A percentile compares a stretch with the other conserved stretches of the same genome.
phyloP scores from a whole-genome alignment of 2,888 invertebrate genomes.

The Eugnorisma glareosa region DNA sequence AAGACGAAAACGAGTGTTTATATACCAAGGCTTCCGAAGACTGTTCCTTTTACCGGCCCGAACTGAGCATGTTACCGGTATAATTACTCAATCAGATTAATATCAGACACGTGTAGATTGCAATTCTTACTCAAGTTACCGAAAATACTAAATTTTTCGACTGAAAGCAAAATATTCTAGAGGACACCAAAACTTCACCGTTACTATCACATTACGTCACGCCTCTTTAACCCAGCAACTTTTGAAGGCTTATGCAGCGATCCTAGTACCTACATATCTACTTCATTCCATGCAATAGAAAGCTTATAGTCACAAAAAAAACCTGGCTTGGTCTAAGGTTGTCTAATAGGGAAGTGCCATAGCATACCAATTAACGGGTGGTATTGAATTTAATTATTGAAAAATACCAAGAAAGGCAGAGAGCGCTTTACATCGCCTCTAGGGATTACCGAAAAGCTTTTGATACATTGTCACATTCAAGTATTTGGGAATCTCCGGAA shows the following conservation, averaged over 20 bases:
- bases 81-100: not conserved
- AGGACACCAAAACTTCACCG: not conserved
- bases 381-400: not conserved
- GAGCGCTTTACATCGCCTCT: no score
- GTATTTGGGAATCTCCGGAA: no score
- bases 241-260: not conserved
- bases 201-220: not conserved
- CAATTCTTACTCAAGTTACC: not conserved
- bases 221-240: not conserved
- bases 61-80: not conserved
- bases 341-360: not conserved
- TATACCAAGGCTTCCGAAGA: not conserved
- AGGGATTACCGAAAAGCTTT: no score
- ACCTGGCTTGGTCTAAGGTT: not conserved
- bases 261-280: not conserved
- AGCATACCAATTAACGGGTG: not conserved
- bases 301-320: not conserved
- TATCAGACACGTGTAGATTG: not conserved
- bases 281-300: not conserved
- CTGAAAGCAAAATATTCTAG: not conserved
- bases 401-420: no score
- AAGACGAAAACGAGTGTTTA: not conserved
- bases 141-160: not conserved
- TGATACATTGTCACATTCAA: no score
- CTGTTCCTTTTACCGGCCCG: not conserved